Percentiles rank a stretch among this genome's conserved stretches.
These are phyloP conservation scores for Drosophila rubida DNA, from an alignment of 2,888 invertebrate genomes.

Conservation along the genomic window DNA sequence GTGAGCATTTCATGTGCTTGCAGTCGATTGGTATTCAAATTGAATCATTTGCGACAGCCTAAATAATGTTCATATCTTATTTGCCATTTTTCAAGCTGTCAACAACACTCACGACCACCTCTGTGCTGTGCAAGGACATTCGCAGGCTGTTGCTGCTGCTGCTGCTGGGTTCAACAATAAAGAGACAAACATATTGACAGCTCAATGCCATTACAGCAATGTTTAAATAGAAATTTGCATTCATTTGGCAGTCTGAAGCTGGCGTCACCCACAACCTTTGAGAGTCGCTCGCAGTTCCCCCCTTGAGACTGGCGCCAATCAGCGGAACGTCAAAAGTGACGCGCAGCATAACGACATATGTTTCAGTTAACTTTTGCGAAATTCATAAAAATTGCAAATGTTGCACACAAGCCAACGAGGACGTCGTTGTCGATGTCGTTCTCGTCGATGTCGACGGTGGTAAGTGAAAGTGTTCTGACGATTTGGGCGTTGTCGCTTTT, in stretches of 20 bases:
- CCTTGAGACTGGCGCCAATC: conserved; percentile 60
- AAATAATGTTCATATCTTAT: conserved; percentile 50
- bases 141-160: neutral
- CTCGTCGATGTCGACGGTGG: conserved; percentile 11
- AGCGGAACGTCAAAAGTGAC: conserved; percentile 64
- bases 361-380: conserved; percentile 67
- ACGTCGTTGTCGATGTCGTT: neutral
- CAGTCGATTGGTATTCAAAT: conserved; percentile 30
- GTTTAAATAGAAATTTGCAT: conserved; percentile 80
- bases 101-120: conserved; percentile 52
- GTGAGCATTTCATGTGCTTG: neutral
- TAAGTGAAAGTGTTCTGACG: conserved; percentile 64
- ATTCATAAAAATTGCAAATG: conserved; percentile 74
- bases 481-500: conserved; percentile 59
- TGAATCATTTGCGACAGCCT: conserved; percentile 35
- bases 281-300: conserved; percentile 20
- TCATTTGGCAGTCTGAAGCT: conserved; percentile 59
- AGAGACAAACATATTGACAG: conserved; percentile 76
- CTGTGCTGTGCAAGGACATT: conserved; percentile 1
- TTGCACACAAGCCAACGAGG: conserved; percentile 25
- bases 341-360: conserved; percentile 63
- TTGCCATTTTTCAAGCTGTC: conserved; percentile 74
- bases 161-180: conserved; percentile 51
- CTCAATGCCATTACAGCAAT: conserved; percentile 75
- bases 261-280: conserved; percentile 30